These are phyloP conservation scores for Desoria tigrina DNA, from an alignment of 2,888 invertebrate genomes.

Conservation along the genomic window DNA sequence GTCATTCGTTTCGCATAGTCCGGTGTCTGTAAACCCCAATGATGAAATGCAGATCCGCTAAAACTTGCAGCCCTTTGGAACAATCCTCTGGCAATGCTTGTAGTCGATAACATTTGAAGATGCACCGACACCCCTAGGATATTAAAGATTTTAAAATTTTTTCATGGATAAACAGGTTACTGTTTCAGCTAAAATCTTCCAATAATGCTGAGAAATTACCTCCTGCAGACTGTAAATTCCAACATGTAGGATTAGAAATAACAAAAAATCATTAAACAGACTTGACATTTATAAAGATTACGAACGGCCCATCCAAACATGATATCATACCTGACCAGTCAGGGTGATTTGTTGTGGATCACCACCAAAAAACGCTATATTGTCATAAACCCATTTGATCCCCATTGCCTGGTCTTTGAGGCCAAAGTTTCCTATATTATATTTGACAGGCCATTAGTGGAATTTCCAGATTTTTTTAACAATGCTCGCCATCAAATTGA, in stretches of 20 bases:
- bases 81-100: constrained; percentile 18
- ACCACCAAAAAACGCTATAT: constrained; percentile 33
- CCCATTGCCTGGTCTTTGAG: constrained; percentile 25
- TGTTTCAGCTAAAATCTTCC: neutral
- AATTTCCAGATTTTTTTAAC: too few relatives aligned
- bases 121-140: constrained; percentile 34
- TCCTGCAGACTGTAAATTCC: constrained; percentile 4
- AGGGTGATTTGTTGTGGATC: constrained; percentile 26
- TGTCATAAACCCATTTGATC: constrained; percentile 27
- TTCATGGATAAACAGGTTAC: neutral
- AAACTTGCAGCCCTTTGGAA: constrained; percentile 32
- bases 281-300: too few relatives aligned
- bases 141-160: neutral
- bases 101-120: constrained; percentile 39
- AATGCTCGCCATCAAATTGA: too few relatives aligned
- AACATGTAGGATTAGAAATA: constrained; percentile 1
- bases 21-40: constrained; percentile 37
- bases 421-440: constrained; percentile 14
- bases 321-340: constrained; percentile 21
- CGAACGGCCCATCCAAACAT: too few relatives aligned
- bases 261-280: too few relatives aligned
- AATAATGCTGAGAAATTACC: neutral
- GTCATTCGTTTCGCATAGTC: constrained; percentile 27
- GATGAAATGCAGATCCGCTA: constrained; percentile 35
- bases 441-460: too few relatives aligned